Evolutionary conservation across 2,888 invertebrate genomes (phyloP).

Genomic region (Ophion ellenae): DNA sequence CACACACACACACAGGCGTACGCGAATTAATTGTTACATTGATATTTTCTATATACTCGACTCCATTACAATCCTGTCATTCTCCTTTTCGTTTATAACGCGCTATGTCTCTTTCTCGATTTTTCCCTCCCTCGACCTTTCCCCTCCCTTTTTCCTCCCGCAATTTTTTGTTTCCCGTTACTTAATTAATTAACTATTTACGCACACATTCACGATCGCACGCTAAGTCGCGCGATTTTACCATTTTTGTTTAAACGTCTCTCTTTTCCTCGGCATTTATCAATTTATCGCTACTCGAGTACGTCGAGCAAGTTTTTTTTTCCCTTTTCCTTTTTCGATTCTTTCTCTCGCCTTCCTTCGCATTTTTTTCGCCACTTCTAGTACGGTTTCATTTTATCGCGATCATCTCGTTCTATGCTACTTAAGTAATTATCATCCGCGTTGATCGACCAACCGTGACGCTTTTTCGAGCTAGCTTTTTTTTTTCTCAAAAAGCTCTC

Average conservation of each 20-base stretch:
- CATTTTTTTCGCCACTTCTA: conserved; percentile 20
- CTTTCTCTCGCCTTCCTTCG: conserved; percentile 7
- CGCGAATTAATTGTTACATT: conserved; percentile 63
- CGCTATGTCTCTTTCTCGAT: conserved; percentile 22
- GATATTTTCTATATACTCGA: conserved; percentile 61
- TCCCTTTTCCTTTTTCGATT: conserved; percentile 8
- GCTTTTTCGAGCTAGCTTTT: conserved; percentile 38
- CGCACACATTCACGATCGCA: conserved; percentile 62
- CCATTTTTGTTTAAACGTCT: conserved; percentile 29
- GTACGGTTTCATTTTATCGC: conserved; percentile 47
- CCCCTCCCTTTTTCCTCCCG: too few relatives aligned
- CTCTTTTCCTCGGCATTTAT: conserved; percentile 13
- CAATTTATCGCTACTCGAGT: conserved; percentile 46
- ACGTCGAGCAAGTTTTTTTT: conserved; percentile 41
- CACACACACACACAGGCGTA: background rate
- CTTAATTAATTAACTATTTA: conserved; percentile 56
- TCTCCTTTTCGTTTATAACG: conserved; percentile 28
- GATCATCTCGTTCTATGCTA: conserved; percentile 8
- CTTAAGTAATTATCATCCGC: conserved; percentile 56
- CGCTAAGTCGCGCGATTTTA: conserved; percentile 46
- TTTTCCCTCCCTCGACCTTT: conserved; percentile 7
- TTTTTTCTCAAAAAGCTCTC: conserved; percentile 31
- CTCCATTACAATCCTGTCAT: conserved; percentile 57
- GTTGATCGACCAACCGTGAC: conserved; percentile 59
- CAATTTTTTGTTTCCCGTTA: background rate